phyloP scores from a whole-genome alignment of 2,888 invertebrate species.

The Acrobasis repandana region DNA sequence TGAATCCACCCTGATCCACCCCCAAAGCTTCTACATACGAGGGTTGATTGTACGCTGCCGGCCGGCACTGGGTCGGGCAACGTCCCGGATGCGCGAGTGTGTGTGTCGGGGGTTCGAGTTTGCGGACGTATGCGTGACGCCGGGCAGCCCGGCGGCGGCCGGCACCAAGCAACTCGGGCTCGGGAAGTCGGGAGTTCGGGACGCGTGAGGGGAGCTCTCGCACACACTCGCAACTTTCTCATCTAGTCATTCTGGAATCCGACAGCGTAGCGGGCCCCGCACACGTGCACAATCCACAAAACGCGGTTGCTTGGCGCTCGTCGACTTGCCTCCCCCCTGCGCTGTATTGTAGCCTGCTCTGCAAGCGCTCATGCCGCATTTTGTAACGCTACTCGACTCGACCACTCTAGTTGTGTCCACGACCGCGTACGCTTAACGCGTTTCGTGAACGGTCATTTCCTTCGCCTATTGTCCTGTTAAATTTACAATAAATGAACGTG shows the following conservation, averaged over 20 bases:
- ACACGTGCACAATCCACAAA: constrained; percentile 59
- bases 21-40: constrained; percentile 40
- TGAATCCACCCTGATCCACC: constrained; percentile 27
- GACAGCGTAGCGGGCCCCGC: constrained; percentile 47
- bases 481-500: constrained; percentile 41
- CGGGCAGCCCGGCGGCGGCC: constrained; percentile 29
- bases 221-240: constrained; percentile 46
- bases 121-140: constrained; percentile 28
- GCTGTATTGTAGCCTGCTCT: constrained; percentile 30
- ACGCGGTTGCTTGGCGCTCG: constrained; percentile 47
- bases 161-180: background rate
- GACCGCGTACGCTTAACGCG: constrained; percentile 55
- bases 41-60: constrained; percentile 35
- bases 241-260: constrained; percentile 44
- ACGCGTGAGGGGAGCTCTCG: constrained; percentile 41
- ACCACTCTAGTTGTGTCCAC: constrained; percentile 60
- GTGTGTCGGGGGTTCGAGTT: constrained; percentile 28
- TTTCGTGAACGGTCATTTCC: constrained; percentile 37
- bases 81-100: constrained; percentile 27
- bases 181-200: constrained; percentile 21
- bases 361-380: constrained; percentile 50
- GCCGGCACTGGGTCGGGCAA: constrained; percentile 34
- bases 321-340: constrained; percentile 36
- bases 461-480: constrained; percentile 60
- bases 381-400: constrained; percentile 54